A percentile compares a stretch with the other conserved stretches of the same genome.
phyloP scores from a whole-genome alignment of 37 sponge, comb jelly and placozoan species.

The Halisarca cf. caerulea region DNA sequence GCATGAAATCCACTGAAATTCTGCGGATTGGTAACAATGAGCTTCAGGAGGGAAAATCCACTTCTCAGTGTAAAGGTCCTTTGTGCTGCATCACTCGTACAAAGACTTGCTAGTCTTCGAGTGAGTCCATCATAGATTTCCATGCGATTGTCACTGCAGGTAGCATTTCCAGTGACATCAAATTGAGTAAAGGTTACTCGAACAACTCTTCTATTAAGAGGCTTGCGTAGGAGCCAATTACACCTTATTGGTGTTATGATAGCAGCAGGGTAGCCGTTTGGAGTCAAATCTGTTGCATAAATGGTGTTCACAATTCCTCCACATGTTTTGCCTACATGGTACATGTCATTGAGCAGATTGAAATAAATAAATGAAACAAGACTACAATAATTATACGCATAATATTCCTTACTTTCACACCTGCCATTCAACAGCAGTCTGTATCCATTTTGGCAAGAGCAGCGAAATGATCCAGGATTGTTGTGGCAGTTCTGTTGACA shows the following conservation, averaged over 20 bases:
- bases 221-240: background rate
- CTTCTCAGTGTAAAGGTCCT: no score
- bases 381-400: no score
- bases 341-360: no score
- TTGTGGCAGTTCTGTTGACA: background rate
- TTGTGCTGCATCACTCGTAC: no score
- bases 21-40: background rate
- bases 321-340: no score
- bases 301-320: background rate
- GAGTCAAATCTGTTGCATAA: background rate
- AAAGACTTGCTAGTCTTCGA: no score
- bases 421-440: no score
- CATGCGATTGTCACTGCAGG: no score
- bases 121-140: no score
- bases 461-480: background rate
- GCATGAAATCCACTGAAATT: constrained; percentile 7
- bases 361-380: no score
- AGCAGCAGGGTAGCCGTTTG: background rate
- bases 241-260: background rate
- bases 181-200: background rate
- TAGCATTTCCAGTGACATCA: no score
- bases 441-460: background rate
- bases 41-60: background rate
- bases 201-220: background rate
- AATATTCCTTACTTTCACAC: no score